A percentile compares a stretch with the other conserved stretches of the same genome.
phyloP scores from a whole-genome alignment of 1,140 invertebrate genomes.

The Caenorhabditis briggsae region DNA sequence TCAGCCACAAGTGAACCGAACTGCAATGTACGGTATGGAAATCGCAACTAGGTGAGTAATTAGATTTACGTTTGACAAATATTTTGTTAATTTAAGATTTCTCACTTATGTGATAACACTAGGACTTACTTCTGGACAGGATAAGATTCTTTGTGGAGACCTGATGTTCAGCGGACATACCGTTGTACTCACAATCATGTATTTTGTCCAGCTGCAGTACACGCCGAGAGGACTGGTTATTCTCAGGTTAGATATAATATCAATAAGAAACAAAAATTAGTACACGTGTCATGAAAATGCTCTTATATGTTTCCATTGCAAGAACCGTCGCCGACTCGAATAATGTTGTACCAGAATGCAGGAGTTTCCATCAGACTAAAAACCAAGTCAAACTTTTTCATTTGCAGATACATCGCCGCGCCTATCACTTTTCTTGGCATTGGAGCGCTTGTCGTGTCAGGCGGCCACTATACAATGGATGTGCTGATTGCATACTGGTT shows the following conservation, averaged over 20 bases:
- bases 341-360: no score
- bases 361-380: no score
- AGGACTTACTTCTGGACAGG: conserved; percentile 77
- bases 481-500: conserved; percentile 77
- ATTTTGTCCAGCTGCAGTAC: conserved; percentile 77
- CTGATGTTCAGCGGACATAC: conserved; percentile 77
- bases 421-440: conserved; percentile 77
- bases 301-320: no score
- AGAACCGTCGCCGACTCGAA: no score
- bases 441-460: conserved; percentile 75
- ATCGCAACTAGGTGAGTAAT: conserved; percentile 71
- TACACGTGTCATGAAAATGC: no score
- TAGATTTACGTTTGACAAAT: neutral
- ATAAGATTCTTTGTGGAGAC: conserved; percentile 77
- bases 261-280: no score
- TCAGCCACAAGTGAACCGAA: conserved; percentile 74
- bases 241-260: conserved; percentile 58
- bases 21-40: conserved; percentile 73
- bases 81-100: conserved; percentile 64
- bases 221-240: conserved; percentile 74
- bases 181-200: conserved; percentile 77
- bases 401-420: conserved; percentile 75
- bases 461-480: conserved; percentile 77
- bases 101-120: conserved; percentile 77
- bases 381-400: no score